Evolutionary conservation across 2,888 invertebrate genomes (phyloP), one percentile per base, ranked within the genome.

Genomic region (Siphlonurus alternatus): DNA sequence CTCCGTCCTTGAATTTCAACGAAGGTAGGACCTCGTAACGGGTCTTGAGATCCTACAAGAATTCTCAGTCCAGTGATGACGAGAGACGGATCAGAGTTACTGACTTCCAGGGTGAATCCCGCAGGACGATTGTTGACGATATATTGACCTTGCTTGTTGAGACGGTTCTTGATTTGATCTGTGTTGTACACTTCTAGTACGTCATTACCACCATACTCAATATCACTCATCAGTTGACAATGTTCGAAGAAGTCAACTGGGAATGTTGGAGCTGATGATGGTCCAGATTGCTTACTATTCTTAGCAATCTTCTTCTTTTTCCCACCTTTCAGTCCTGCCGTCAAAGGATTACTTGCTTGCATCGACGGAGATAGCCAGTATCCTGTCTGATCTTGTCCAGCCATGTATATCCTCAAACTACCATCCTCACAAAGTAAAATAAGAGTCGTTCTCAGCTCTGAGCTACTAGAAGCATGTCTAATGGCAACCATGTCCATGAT

Each of bases 161-260:
- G 81, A 18, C 98, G 82, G 70, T 93, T 89, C 76, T 96, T 97
- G 53, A 97, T 83, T 76, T 97, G 97, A 20, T 89, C 87, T 0
- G 88, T 86, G 72, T 96, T 96, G 76, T 97, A 97, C 59, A 96
- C 88, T 76, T 97, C 95, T 7, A 98, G 77, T 1, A 97, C 77
- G 77, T 97, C 97, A 73, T 92, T 93, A 7, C 97, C 97, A 10
- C 94, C 95, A 72, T 90, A 93, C 75, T 97, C 97, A 0, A 96
- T 86, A 71, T 97, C 96, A 68, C 88, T 89, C 83, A 96, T 86
- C 10, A 86, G 83, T 64, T 89, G 88, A 74, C 95, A 95, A 73
- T 94, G 91, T 74, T 98, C 97, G 76, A 98, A 98, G 81, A 96
- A 97, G 74, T 98, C 98, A 53, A 95, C 88, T 0, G 96, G 93